phyloP scores from a whole-genome alignment of 2,888 invertebrate species.

The Ophion obscuratus region DNA sequence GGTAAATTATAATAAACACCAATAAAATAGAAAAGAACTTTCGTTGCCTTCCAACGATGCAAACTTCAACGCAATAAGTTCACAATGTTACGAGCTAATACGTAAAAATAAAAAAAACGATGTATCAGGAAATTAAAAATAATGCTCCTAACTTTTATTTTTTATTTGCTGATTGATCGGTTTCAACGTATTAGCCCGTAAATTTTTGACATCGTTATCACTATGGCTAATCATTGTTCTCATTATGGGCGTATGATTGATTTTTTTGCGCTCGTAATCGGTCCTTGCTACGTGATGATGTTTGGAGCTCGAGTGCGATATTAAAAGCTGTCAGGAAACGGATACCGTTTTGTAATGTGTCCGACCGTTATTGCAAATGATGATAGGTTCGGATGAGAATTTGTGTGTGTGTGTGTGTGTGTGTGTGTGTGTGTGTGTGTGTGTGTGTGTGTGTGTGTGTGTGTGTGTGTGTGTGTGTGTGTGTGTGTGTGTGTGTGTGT shows the following conservation, averaged over 20 bases:
- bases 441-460: too few species aligned
- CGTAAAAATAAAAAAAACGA: too few species aligned
- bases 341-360: conserved; percentile 49
- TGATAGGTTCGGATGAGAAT: conserved; percentile 50
- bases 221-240: background rate
- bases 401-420: too few species aligned
- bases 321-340: conserved; percentile 33
- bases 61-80: too few species aligned
- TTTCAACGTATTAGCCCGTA: background rate
- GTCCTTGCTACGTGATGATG: conserved; percentile 3
- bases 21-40: too few species aligned
- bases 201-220: background rate
- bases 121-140: background rate
- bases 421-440: too few species aligned
- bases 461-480: too few species aligned
- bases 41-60: too few species aligned
- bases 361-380: conserved; percentile 64
- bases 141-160: background rate
- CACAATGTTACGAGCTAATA: too few species aligned
- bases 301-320: conserved; percentile 25
- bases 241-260: background rate
- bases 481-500: too few species aligned
- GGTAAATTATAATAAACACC: too few species aligned
- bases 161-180: background rate
- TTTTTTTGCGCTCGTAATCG: background rate